Conservation (phyloP, 2,888 invertebrate species). For the Mesorhabditis belari region DNA sequence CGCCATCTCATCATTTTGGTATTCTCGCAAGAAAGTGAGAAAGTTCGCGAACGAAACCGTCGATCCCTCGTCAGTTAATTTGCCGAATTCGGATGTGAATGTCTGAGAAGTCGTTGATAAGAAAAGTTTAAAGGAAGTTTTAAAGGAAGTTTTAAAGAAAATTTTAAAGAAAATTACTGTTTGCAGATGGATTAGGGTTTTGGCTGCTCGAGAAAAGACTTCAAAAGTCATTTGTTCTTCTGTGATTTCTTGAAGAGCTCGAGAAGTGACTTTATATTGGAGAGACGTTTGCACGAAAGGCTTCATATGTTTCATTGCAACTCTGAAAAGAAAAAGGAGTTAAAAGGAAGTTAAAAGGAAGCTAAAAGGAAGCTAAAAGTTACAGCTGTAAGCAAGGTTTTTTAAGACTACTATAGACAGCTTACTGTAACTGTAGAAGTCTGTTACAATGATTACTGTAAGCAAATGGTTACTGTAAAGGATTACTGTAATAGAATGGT, state of each 20-base stretch:
- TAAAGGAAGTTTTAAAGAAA: too few species aligned
- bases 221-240: slow-evolving; percentile 38
- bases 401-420: too few species aligned
- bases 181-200: slow-evolving; percentile 29
- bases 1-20: slow-evolving; percentile 34
- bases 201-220: slow-evolving; percentile 27
- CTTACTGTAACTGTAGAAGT: too few species aligned
- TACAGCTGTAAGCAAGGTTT: too few species aligned
- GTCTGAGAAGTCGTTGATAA: too few species aligned
- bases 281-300: slow-evolving; percentile 51
- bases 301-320: slow-evolving; percentile 51
- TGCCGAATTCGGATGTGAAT: too few species aligned
- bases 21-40: slow-evolving; percentile 24
- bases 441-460: too few species aligned
- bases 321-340: slow-evolving; percentile 20
- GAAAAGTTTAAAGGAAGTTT: too few species aligned
- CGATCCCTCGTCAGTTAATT: slow-evolving; percentile 14
- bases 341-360: too few species aligned
- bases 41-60: slow-evolving; percentile 37
- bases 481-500: neutral
- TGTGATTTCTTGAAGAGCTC: slow-evolving; percentile 46
- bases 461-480: neutral
- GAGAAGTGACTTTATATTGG: slow-evolving; percentile 48
- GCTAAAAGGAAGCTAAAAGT: neutral
- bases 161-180: slow-evolving; percentile 10